A percentile compares a stretch with the other conserved stretches of the same genome.
These are phyloP conservation scores for Thereva nobilitata DNA, from an alignment of 2,888 invertebrate genomes.

Conservation along the genomic window DNA sequence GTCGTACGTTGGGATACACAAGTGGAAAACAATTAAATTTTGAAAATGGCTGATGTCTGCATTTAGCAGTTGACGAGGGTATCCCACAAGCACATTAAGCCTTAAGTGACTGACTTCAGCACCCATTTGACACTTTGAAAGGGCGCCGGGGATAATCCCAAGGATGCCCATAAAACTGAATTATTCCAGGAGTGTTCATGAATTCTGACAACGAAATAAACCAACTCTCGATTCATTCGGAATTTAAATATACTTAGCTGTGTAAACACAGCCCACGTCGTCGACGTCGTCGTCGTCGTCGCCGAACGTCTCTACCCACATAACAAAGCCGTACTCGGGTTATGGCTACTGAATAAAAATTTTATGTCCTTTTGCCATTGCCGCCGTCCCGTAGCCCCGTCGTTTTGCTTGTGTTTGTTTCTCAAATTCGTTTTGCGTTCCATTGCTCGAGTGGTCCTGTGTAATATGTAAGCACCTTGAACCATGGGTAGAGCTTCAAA, in stretches of 20 bases:
- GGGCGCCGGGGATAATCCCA: constrained; percentile 10
- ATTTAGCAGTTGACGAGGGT: too few relatives aligned
- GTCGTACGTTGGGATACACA: too few relatives aligned
- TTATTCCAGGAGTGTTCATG: constrained; percentile 19
- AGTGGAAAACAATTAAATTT: too few relatives aligned
- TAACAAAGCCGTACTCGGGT: constrained; percentile 10
- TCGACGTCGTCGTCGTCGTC: constrained; percentile 3
- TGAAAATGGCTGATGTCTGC: too few relatives aligned
- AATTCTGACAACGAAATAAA: constrained; percentile 26
- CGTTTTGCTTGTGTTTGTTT: constrained; percentile 12
- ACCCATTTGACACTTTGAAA: constrained; percentile 17
- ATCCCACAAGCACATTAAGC: too few relatives aligned
- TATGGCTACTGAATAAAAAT: constrained; percentile 31
- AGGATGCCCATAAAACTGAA: constrained; percentile 13
- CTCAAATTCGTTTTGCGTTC: constrained; percentile 20
- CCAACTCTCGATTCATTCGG: constrained; percentile 26
- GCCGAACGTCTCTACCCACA: not conserved
- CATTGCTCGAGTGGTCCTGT: not conserved
- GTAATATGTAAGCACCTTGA: too few relatives aligned
- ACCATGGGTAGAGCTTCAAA: too few relatives aligned
- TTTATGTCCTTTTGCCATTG: constrained; percentile 19
- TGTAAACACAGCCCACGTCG: constrained; percentile 8
- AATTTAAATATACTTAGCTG: constrained; percentile 27
- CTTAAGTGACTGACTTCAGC: not conserved
- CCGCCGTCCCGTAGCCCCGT: too few relatives aligned